Base-by-base conservation (phyloP, 2,797 vertebrate species). In the Anguilla anguilla region DNA sequence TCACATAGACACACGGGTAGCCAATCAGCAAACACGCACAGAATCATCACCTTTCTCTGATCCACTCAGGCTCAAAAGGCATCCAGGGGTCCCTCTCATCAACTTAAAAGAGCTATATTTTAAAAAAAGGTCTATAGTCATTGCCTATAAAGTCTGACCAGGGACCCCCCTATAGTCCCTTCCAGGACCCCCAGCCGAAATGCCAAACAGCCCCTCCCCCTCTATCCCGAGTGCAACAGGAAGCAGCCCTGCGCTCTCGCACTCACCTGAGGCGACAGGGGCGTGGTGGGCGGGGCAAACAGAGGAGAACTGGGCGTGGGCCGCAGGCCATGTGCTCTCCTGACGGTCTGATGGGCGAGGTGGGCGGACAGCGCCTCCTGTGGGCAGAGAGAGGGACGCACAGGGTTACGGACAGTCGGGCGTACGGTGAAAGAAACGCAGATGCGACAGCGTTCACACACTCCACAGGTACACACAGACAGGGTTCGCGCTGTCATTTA, bases 291-390 rank as follows among this genome's bases (percentile, higher is more conserved):
- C 91, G 94, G 94, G 92, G 92, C 94, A 92, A 96, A 96, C 89
- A 97, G 94, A 89, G 94, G 89, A 84, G 94, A 93, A 91, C 95
- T 94, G 92, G 92, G 91, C 64, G 94, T 92, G 89, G 96, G 93
- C 89, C 94, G 94, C 69, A 96, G 93, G 89, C 95, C 94, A 91
- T 97, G 96, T 91, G 94, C 93, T 96, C 95, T 96, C 94, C 96
- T 96, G 91, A 96, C 92, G 89, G 92, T 94, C 94, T 96, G 96
- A 90, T 92, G 95, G 90, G 90, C 89, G 91, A 96, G 93, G 77
- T 95, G 91, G 90, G 94, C 90, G 90, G 95, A 93, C 90, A 96
- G 93, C 85, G 91, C 90, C 89, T 95, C 95, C 95, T 96, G 94
- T 87, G 92, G 91, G 88, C 87, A 79, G 83, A 88, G 89, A 91